These are phyloP conservation scores for Synanthedon tipuliformis DNA, from an alignment of 2,888 invertebrate species.

Conservation along the genomic window DNA sequence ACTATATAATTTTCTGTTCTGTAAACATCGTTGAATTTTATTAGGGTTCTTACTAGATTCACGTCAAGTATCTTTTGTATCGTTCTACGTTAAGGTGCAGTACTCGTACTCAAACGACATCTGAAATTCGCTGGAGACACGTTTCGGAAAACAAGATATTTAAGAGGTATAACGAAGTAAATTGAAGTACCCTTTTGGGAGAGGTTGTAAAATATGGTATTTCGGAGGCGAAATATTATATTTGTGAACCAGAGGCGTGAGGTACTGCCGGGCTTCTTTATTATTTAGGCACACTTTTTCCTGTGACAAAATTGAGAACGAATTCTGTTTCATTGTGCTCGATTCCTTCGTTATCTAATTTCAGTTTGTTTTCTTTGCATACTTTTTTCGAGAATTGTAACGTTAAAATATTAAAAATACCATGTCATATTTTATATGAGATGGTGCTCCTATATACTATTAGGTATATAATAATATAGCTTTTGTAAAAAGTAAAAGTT, in stretches of 20 bases:
- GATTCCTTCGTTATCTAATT: too few relatives aligned
- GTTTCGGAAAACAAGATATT: constrained; percentile 16
- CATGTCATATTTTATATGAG: too few relatives aligned
- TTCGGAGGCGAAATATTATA: background rate
- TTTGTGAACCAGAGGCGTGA: background rate
- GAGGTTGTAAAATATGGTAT: constrained; percentile 2
- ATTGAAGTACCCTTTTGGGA: constrained; percentile 9
- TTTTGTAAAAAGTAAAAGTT: too few relatives aligned
- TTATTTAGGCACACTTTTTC: background rate
- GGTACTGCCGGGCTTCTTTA: background rate
- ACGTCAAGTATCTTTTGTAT: background rate
- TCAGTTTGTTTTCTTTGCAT: too few relatives aligned
- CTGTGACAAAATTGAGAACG: background rate
- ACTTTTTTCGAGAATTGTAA: too few relatives aligned
- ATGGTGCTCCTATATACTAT: too few relatives aligned
- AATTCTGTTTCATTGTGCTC: too few relatives aligned
- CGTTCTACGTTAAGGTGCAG: constrained; percentile 13
- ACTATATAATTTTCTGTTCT: too few relatives aligned
- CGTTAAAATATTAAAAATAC: too few relatives aligned
- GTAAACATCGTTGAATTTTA: too few relatives aligned
- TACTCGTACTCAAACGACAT: constrained; percentile 24
- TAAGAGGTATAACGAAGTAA: constrained; percentile 4
- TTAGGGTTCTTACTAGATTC: background rate
- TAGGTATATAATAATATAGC: too few relatives aligned
- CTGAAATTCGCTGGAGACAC: constrained; percentile 15